Conservation (phyloP, 2,797 vertebrate genomes). For the Sylvia borin region DNA sequence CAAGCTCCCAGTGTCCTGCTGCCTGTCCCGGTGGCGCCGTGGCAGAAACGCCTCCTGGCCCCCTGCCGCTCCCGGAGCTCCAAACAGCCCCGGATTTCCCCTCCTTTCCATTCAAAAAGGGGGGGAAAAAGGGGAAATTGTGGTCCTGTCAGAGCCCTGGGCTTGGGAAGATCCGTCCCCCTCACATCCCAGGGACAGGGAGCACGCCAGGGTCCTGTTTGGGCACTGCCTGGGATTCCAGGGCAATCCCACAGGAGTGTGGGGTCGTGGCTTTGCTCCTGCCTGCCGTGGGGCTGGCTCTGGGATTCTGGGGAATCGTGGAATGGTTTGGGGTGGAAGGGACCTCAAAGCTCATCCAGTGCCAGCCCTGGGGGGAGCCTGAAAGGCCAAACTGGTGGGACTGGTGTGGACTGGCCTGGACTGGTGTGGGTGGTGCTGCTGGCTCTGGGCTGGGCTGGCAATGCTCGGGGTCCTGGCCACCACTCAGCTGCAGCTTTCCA, state of each 20-base stretch:
- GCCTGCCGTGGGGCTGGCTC: background rate
- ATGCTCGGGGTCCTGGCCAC: accelerated
- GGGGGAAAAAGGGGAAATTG: background rate
- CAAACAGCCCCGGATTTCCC: background rate
- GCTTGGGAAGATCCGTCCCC: background rate
- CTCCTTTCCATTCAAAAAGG: background rate
- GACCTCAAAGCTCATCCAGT: background rate
- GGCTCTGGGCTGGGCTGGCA: background rate
- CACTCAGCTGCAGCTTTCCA: background rate
- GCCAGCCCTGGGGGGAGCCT: background rate
- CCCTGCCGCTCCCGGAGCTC: background rate
- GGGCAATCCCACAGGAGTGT: background rate
- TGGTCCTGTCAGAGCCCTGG: accelerated
- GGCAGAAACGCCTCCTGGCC: background rate
- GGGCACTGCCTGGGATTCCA: background rate
- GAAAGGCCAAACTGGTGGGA: background rate
- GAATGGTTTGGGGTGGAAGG: background rate
- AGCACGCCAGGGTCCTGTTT: background rate
- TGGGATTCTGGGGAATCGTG: no score
- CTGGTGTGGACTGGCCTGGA: background rate
- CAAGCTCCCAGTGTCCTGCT: background rate
- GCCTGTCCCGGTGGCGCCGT: background rate
- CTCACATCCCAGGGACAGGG: background rate
- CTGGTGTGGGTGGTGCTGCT: background rate
- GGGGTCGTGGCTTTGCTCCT: background rate